Conservation (phyloP, 1,140 invertebrate genomes). For the Globodera rostochiensis region DNA sequence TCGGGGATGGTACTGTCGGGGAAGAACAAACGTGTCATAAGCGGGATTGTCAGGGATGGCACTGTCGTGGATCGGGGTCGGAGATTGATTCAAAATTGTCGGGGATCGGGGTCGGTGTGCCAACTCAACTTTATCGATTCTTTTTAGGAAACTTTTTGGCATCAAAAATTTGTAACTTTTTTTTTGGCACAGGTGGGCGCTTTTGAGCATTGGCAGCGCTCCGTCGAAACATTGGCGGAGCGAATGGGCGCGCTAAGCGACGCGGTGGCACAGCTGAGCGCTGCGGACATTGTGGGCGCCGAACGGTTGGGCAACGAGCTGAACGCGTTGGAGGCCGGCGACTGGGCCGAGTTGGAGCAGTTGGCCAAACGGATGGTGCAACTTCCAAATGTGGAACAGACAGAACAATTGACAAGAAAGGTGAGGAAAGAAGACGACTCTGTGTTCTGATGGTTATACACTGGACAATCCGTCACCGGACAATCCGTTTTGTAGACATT, state of each 20-base stretch:
- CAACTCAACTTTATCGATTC: no score
- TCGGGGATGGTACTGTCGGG: no score
- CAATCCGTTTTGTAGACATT: no score
- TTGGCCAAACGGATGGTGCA: slow-evolving; percentile 12
- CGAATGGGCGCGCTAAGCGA: slow-evolving; percentile 13
- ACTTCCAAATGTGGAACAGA: slow-evolving; percentile 17
- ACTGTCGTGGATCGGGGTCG: no score
- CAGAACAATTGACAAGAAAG: not conserved
- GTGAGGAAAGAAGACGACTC: not conserved
- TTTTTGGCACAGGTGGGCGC: not conserved
- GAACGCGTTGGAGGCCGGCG: slow-evolving; percentile 8
- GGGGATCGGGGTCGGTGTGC: no score
- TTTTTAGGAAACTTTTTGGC: no score
- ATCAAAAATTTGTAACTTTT: not conserved
- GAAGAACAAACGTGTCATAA: no score
- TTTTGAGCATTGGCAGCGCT: slow-evolving; percentile 3
- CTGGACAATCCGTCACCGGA: no score
- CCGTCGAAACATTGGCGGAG: not conserved
- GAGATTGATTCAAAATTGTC: no score
- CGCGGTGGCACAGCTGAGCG: not conserved
- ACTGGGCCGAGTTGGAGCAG: slow-evolving; percentile 18
- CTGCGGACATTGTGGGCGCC: slow-evolving; percentile 3
- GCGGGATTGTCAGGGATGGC: no score
- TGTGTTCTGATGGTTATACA: no score
- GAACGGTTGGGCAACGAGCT: slow-evolving; percentile 13